Conservation (phyloP, 2,888 invertebrate genomes). For the Cryptocephalus moraei region DNA sequence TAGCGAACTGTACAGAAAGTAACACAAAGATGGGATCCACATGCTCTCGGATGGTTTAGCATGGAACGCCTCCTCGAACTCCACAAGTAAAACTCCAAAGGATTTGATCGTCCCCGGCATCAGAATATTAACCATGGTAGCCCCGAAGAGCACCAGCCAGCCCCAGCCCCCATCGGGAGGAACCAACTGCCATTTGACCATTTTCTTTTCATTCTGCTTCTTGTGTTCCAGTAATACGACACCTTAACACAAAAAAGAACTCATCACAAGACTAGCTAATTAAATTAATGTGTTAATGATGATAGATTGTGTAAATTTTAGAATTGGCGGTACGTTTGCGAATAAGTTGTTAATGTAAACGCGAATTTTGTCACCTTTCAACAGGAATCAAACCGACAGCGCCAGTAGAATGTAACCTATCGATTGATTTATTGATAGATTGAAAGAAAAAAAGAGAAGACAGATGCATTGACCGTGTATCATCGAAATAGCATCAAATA, state of each 20-base stretch:
- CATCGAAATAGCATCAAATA: too few relatives aligned
- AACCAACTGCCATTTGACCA: conserved; percentile 58
- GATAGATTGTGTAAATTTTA: not conserved
- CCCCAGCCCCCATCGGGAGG: conserved; percentile 83
- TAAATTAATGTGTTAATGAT: not conserved
- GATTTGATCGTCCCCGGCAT: conserved; percentile 83
- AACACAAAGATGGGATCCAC: conserved; percentile 80
- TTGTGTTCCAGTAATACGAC: conserved; percentile 28
- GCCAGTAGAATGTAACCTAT: too few relatives aligned
- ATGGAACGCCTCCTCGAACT: conserved; percentile 70
- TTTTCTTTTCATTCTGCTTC: conserved; percentile 26
- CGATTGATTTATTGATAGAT: too few relatives aligned
- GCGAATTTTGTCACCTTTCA: too few relatives aligned
- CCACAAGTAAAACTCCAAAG: conserved; percentile 75
- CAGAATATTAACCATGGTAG: conserved; percentile 73
- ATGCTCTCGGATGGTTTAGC: conserved; percentile 63
- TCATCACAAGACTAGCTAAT: not conserved
- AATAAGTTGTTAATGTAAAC: too few relatives aligned
- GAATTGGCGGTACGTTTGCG: too few relatives aligned
- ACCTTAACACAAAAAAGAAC: conserved; percentile 17
- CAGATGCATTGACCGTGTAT: too few relatives aligned
- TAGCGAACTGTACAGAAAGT: conserved; percentile 79
- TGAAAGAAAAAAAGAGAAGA: too few relatives aligned
- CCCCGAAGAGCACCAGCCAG: conserved; percentile 63
- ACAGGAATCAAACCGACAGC: too few relatives aligned